Evolutionary conservation across 2,797 vertebrate genomes (phyloP).

Genomic region (Champsocephalus esox): DNA sequence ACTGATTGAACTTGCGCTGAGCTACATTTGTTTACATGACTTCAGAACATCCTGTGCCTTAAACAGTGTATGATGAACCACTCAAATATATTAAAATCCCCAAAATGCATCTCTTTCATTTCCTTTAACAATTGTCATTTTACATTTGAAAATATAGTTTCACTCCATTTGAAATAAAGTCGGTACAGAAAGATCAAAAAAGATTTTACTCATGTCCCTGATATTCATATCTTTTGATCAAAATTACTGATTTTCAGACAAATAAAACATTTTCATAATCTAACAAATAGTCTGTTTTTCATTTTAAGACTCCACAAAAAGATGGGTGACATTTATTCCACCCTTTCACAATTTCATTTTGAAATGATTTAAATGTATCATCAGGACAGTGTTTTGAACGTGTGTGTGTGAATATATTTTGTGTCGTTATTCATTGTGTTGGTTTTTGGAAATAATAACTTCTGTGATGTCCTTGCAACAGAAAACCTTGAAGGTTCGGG

Average conservation of each 20-base stretch:
- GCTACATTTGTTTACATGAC: no score
- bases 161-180: conserved; percentile 24
- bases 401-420: conserved; percentile 55
- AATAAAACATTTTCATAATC: conserved; percentile 16
- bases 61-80: no score
- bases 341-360: conserved; percentile 55
- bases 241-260: conserved; percentile 34
- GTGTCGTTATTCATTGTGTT: conserved; percentile 54
- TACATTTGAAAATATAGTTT: conserved; percentile 26
- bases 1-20: no score
- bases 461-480: conserved; percentile 39
- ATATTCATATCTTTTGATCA: conserved; percentile 16
- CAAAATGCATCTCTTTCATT: background rate
- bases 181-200: background rate
- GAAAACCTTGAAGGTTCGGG: conserved; percentile 75
- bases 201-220: conserved; percentile 12
- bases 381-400: conserved; percentile 66
- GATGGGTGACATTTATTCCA: conserved; percentile 32
- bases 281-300: conserved; percentile 40
- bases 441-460: conserved; percentile 68
- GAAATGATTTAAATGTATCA: conserved; percentile 57
- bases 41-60: no score
- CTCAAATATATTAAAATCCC: no score
- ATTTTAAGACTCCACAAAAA: conserved; percentile 37
- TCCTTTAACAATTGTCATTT: background rate